Evolutionary conservation across 1,140 invertebrate genomes (phyloP).

Genomic region (Camponotus vicinus): DNA sequence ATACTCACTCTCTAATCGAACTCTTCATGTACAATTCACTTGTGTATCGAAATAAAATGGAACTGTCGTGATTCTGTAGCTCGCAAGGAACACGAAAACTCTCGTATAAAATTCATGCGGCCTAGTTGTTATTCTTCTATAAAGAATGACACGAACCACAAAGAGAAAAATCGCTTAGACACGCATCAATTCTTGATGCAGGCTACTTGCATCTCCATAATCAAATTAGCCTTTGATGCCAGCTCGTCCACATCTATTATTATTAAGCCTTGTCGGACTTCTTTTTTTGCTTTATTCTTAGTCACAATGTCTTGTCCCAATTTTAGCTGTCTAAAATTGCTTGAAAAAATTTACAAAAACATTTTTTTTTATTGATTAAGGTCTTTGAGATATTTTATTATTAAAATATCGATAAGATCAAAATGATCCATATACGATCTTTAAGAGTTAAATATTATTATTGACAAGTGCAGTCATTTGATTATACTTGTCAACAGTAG

Average conservation of each 20-base stretch:
- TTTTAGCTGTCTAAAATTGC: no score
- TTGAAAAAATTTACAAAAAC: no score
- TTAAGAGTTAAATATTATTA: neutral
- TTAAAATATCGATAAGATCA: no score
- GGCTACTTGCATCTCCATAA: neutral
- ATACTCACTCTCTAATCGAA: neutral
- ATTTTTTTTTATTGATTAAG: no score
- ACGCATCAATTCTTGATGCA: neutral
- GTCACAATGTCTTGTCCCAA: no score
- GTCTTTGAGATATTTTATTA: no score
- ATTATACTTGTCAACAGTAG: neutral
- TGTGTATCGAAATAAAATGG: neutral
- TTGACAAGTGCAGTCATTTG: neutral
- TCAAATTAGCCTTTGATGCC: neutral
- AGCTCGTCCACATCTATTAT: neutral
- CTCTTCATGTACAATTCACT: neutral
- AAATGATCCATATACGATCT: no score
- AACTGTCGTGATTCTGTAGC: conserved; percentile 41
- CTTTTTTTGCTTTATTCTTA: no score
- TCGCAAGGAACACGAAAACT: conserved; percentile 41
- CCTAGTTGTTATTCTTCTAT: conserved; percentile 28
- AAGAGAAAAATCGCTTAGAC: conserved; percentile 21
- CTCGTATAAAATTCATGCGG: conserved; percentile 60
- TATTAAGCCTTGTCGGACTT: no score
- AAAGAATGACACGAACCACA: conserved; percentile 6